Evolutionary conservation across 2,113 vertebrate species (phyloP).

Genomic region (Rana temporaria): DNA sequence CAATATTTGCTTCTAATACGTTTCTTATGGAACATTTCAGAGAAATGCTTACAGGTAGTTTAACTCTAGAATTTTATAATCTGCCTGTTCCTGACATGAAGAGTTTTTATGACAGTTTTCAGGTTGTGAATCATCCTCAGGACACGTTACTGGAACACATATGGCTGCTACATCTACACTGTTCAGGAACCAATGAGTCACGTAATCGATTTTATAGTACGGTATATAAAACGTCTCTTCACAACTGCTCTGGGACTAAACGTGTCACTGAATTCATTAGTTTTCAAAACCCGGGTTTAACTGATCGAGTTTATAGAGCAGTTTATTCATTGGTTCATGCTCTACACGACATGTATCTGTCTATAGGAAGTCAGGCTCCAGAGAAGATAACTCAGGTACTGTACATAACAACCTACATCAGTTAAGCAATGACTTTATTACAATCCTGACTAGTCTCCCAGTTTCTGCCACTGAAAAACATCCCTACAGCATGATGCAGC

Average conservation of each 20-base stretch:
- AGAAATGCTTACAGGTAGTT: not conserved
- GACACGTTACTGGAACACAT: conserved; percentile 9
- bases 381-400: too few relatives aligned
- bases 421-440: too few relatives aligned
- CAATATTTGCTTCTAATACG: not conserved
- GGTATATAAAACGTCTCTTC: not conserved
- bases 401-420: too few relatives aligned
- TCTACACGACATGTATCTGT: not conserved
- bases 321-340: not conserved
- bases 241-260: not conserved
- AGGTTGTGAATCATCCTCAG: not conserved
- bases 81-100: conserved; percentile 1
- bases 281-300: not conserved
- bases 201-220: not conserved
- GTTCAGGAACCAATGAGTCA: not conserved
- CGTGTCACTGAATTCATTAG: not conserved
- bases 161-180: not conserved
- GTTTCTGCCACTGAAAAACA: too few relatives aligned
- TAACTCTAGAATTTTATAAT: not conserved
- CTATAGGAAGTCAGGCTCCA: too few relatives aligned
- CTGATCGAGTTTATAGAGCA: not conserved
- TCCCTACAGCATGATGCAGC: too few relatives aligned
- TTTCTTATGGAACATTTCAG: not conserved
- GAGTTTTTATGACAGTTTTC: conserved; percentile 8
- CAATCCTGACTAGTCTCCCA: too few relatives aligned